phyloP scores from a whole-genome alignment of 2,113 vertebrate genomes.

The Rana temporaria region DNA sequence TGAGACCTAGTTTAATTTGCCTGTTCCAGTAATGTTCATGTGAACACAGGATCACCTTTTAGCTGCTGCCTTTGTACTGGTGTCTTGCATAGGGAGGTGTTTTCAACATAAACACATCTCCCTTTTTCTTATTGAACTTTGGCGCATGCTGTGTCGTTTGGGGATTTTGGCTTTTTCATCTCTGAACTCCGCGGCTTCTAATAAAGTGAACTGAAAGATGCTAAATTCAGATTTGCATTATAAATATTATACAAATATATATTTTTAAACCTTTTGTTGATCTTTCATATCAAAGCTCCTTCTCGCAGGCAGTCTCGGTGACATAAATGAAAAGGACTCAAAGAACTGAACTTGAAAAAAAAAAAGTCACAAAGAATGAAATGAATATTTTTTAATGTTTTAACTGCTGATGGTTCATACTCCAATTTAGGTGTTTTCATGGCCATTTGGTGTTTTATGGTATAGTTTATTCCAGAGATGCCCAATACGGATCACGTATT shows the following conservation, averaged over 20 bases:
- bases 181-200: slow-evolving; percentile 71
- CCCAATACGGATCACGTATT: too few relatives aligned
- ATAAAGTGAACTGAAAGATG: slow-evolving; percentile 71
- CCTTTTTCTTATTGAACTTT: slow-evolving; percentile 72
- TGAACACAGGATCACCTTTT: slow-evolving; percentile 53
- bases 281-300: slow-evolving; percentile 80
- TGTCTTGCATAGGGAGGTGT: slow-evolving; percentile 60
- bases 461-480: too few relatives aligned
- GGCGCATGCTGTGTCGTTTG: slow-evolving; percentile 68
- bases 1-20: slow-evolving; percentile 47
- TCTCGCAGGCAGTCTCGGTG: slow-evolving; percentile 78
- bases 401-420: neutral
- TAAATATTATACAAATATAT: slow-evolving; percentile 78
- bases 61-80: slow-evolving; percentile 52
- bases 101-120: slow-evolving; percentile 64
- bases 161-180: slow-evolving; percentile 67
- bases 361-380: slow-evolving; percentile 46
- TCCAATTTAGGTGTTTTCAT: slow-evolving; percentile 1
- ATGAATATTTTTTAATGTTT: neutral
- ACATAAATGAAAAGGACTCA: slow-evolving; percentile 78
- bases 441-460: neutral
- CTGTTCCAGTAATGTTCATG: slow-evolving; percentile 32
- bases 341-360: slow-evolving; percentile 75
- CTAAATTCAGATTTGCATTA: slow-evolving; percentile 80
- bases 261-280: slow-evolving; percentile 76